Evolutionary conservation across 2,797 vertebrate genomes (phyloP).

Genomic region (Enteromius treurensis): DNA sequence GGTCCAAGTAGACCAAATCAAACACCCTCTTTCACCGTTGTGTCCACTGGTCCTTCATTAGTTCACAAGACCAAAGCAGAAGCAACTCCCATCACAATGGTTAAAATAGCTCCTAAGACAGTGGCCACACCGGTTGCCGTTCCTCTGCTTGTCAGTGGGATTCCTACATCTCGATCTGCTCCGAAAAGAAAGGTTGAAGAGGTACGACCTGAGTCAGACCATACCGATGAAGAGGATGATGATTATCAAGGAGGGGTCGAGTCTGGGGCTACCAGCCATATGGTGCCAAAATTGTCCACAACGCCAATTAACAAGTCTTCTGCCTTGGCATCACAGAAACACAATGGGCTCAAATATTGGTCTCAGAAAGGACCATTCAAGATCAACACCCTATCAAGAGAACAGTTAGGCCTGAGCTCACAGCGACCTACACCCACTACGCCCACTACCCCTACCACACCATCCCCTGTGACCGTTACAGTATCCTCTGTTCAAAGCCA

Average conservation of each 20-base stretch:
- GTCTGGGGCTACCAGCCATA: conserved; percentile 72
- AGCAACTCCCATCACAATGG: conserved; percentile 75
- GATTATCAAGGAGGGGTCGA: conserved; percentile 63
- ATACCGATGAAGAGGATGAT: conserved; percentile 72
- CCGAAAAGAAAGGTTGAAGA: conserved; percentile 74
- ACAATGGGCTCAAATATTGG: conserved; percentile 81
- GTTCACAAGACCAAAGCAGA: conserved; percentile 79
- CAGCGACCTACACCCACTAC: conserved; percentile 76
- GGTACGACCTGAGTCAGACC: conserved; percentile 74
- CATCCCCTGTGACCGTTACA: conserved; percentile 47
- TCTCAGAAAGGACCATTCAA: conserved; percentile 79
- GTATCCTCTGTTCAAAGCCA: conserved; percentile 67
- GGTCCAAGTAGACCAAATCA: conserved; percentile 79
- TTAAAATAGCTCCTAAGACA: conserved; percentile 78
- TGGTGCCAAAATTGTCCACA: conserved; percentile 78
- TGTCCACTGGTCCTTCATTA: conserved; percentile 68
- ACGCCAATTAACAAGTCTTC: conserved; percentile 73
- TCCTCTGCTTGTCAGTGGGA: conserved; percentile 70
- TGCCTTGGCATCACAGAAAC: conserved; percentile 73
- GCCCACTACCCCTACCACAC: conserved; percentile 71
- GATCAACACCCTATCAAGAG: conserved; percentile 83
- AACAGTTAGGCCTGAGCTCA: conserved; percentile 84
- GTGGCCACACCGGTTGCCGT: conserved; percentile 65
- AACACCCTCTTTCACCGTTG: conserved; percentile 62
- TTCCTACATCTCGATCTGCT: conserved; percentile 68